Evolutionary conservation across 2,113 vertebrate genomes (phyloP), one percentile per base, ranked within the genome.

Genomic region (Rhadina sibilatrix): DNA sequence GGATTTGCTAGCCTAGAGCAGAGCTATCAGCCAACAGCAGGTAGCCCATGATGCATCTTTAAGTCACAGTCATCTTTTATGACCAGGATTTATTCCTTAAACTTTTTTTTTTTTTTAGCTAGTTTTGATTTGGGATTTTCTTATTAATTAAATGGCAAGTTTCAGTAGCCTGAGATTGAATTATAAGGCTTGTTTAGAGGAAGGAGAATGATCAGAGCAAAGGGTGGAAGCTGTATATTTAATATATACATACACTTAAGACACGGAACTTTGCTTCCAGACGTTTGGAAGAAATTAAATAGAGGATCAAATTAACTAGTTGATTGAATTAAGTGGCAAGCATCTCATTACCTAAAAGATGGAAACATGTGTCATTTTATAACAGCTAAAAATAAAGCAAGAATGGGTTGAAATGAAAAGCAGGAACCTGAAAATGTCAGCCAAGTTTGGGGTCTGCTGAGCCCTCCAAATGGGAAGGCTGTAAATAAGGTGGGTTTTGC

Each of bases 281-380:
- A 93, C 65, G 69, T 96, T 97, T 97, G 97, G 95, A 97, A 95
- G 79, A 94, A 91, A 96, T 96, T 97, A 97, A 95, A 97, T 92
- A 91, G 82, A 87, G 82, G 97, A 94, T 96, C 95, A 94, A 95
- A 97, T 97, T 97, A 96, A 96, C 91, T 65, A 91, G 95, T 83
- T 83, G 84, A 96, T 95, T 96, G 97, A 97, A 96, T 97, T 96
- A 96, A 97, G 94, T 94, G 93, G 94, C 95, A 97, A 96, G 87
- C 96, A 95, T 94, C 94, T 97, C 95, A 96, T 97, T 97, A 96
- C 93, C 96, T 96, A 96, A 90, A 95, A 91, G 97, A 91, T 14
- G 46, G 94, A 97, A 97, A 96, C 87, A 92, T 83, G 87, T 96
- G 90, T 94, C 95, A 93, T 94, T 96, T 96, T 96, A 96, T 94